These are phyloP conservation scores for Carassius gibelio DNA, from an alignment of 2,113 vertebrate genomes.

Conservation along the genomic window DNA sequence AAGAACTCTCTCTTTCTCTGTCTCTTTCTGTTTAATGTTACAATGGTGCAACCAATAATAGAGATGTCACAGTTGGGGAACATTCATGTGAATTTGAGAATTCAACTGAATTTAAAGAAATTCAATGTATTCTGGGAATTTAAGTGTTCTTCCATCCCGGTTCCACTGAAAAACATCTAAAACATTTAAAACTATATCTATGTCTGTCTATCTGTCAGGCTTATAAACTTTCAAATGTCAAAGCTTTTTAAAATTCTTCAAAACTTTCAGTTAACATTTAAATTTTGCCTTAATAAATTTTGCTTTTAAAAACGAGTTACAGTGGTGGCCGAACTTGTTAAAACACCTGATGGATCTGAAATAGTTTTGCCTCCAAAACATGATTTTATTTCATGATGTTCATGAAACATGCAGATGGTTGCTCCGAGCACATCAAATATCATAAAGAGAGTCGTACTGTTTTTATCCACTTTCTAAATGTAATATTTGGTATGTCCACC, in stretches of 20 bases:
- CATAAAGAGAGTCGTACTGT: too few species aligned
- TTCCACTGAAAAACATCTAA: not conserved
- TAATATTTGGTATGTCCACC: too few species aligned
- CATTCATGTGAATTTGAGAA: slow-evolving; percentile 2
- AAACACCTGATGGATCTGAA: too few species aligned
- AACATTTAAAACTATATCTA: not conserved
- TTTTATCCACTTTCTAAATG: too few species aligned
- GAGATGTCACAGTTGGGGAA: not conserved
- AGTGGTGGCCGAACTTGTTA: too few species aligned
- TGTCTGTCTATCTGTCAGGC: not conserved
- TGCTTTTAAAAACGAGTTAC: too few species aligned
- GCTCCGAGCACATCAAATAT: too few species aligned
- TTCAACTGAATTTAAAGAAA: not conserved
- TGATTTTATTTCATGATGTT: too few species aligned
- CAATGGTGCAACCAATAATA: not conserved
- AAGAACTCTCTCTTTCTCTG: not conserved
- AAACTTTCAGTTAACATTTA: not conserved
- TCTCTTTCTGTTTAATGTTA: not conserved
- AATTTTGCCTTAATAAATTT: too few species aligned
- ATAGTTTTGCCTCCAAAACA: too few species aligned
- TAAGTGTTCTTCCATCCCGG: not conserved
- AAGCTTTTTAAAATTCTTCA: not conserved
- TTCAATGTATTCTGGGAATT: not conserved
- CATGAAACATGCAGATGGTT: too few species aligned
- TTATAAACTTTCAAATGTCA: not conserved